Conservation (phyloP, 2,113 vertebrate species). For the Sceloporus undulatus region DNA sequence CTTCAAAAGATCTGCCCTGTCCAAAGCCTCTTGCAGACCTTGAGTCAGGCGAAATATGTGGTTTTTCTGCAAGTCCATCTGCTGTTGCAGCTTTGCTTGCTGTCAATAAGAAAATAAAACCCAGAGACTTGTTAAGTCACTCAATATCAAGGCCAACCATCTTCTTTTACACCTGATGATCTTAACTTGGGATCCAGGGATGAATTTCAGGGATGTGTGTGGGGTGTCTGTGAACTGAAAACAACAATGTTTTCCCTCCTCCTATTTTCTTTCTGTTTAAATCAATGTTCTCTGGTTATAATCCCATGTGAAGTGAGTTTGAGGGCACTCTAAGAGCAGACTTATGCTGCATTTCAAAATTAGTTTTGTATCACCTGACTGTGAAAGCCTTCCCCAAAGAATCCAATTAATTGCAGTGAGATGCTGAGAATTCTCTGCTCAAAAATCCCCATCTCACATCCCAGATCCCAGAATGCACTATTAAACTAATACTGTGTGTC, state of each 20-base stretch:
- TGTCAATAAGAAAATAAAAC: slow-evolving; percentile 61
- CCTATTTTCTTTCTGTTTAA: background rate
- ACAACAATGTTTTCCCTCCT: too few relatives aligned
- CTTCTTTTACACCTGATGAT: slow-evolving; percentile 3
- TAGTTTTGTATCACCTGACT: too few relatives aligned
- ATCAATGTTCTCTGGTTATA: too few relatives aligned
- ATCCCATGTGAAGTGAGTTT: too few relatives aligned
- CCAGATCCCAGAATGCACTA: background rate
- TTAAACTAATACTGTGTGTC: too few relatives aligned
- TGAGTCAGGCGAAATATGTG: slow-evolving; percentile 98
- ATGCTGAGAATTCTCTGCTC: too few relatives aligned
- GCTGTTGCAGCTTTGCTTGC: slow-evolving; percentile 98
- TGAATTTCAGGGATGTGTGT: too few relatives aligned
- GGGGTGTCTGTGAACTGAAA: too few relatives aligned
- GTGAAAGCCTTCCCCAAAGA: background rate
- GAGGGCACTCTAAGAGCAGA: too few relatives aligned
- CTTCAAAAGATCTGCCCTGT: slow-evolving; percentile 96
- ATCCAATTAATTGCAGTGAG: background rate
- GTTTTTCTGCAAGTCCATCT: slow-evolving; percentile 97
- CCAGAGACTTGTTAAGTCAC: slow-evolving; percentile 11
- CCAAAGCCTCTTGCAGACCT: slow-evolving; percentile 96
- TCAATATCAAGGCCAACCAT: slow-evolving; percentile 8
- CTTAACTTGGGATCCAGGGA: too few relatives aligned
- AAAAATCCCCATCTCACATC: background rate
- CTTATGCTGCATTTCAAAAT: too few relatives aligned